Evolutionary conservation across 2,888 invertebrate species (phyloP), one percentile per base, ranked within the genome.

Genomic region (Amblyjoppa proteus): DNA sequence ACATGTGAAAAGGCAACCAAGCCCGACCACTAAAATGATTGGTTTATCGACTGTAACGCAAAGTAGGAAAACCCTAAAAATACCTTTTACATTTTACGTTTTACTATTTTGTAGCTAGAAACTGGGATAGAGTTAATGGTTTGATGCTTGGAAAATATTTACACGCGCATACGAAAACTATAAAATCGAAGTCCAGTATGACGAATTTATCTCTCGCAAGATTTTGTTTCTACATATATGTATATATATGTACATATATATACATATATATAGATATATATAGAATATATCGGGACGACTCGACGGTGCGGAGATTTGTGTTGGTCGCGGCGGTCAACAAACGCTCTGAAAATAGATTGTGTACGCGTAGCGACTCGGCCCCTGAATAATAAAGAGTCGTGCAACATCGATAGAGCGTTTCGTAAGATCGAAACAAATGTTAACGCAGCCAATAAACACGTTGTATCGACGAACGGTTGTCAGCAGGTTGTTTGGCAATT

Each of bases 311-410:
- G 16, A 34, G 64, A 64, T 64, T 34, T 3, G 34, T 49, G 25
- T 73, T 69, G 85, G 73, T 83, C 73, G 74, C 78, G 81, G 79
- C 89, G 87, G 88, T 90, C 90, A 88, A 90, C 89, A 90, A 86
- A 89, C 86, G 88, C 83, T 84, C 85, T 74, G 70, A 70, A 86
- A 88, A 89, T 90, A 87, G 88, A 89, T 87, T 83, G 70, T 28
- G 74, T 41, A 28, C 28, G 45, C 49, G 13, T 34, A 85, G 58
- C 71, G 64, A 16, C 73, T 74, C 31, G 25, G 70, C 74, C 79
- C 74, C 41, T 45, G 58, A 73, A 73, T 58, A 56, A 73, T 25
- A 56, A 38, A 28, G 20, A 58, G 20, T 3, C 20, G 34, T n/a
- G 13, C n/a, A 58, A 41, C 58, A 74, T 61, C 3, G 38, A 58